Conservation (phyloP, 2,113 vertebrate species). For the Regulus satrapa region DNA sequence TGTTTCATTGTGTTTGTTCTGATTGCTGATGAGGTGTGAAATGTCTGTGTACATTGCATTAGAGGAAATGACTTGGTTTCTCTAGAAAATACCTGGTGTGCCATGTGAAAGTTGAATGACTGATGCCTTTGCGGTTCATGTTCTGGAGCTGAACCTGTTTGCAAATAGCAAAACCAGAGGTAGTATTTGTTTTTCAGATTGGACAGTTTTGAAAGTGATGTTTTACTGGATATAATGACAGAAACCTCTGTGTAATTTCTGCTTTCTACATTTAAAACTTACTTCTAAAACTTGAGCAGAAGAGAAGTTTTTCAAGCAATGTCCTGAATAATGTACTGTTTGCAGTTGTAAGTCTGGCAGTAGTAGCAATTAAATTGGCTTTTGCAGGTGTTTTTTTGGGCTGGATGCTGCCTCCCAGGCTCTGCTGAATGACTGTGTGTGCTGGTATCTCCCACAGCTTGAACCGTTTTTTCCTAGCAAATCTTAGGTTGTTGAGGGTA, state of each 20-base stretch:
- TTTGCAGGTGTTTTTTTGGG: not conserved
- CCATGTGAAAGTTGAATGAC: not conserved
- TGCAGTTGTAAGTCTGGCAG: not conserved
- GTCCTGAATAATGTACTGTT: not conserved
- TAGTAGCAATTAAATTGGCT: not conserved
- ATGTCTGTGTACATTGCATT: not conserved
- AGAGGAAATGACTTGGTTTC: not conserved
- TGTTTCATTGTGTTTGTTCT: not conserved
- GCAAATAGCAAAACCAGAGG: not conserved
- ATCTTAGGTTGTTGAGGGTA: not conserved
- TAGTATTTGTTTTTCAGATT: not conserved
- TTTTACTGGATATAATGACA: not conserved
- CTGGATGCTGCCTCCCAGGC: not conserved
- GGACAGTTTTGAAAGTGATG: not conserved
- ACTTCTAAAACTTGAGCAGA: not conserved
- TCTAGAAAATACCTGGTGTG: not conserved
- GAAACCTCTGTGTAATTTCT: not conserved
- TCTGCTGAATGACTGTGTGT: not conserved
- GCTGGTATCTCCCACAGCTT: not conserved
- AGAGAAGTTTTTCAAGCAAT: not conserved
- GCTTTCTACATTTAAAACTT: not conserved
- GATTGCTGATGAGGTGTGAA: not conserved
- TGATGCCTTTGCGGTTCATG: rapidly evolving
- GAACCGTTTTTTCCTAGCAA: not conserved
- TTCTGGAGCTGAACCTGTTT: not conserved